phyloP scores from a whole-genome alignment of 1,140 invertebrate species.

The Melanaphis sacchari region DNA sequence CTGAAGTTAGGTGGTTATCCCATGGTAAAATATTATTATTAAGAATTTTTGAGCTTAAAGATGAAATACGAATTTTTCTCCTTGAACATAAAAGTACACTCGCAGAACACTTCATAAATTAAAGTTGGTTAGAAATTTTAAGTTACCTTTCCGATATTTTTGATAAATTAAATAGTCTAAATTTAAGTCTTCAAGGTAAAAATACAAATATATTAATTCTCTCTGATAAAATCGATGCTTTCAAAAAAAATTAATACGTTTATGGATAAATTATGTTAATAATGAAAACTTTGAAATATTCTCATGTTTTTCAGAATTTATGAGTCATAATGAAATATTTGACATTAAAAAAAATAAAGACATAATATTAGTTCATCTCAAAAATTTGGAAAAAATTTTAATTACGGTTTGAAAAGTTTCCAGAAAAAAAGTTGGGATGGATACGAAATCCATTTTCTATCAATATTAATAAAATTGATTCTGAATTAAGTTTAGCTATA shows the following conservation, averaged over 20 bases:
- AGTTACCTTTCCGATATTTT: too few relatives aligned
- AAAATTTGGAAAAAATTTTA: conserved; percentile 35
- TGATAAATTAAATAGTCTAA: too few relatives aligned
- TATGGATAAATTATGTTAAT: neutral
- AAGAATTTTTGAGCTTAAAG: too few relatives aligned
- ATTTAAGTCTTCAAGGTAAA: neutral
- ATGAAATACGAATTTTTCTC: too few relatives aligned
- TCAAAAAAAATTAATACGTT: neutral
- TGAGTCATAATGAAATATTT: neutral
- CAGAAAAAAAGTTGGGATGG: neutral
- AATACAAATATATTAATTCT: neutral
- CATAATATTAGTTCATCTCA: neutral
- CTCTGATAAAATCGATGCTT: neutral
- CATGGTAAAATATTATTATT: too few relatives aligned
- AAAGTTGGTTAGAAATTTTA: too few relatives aligned
- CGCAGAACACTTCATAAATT: too few relatives aligned
- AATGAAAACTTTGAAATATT: conserved; percentile 20
- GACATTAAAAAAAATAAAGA: conserved; percentile 17
- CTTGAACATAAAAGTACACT: too few relatives aligned
- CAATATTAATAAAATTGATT: neutral
- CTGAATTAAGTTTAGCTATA: neutral
- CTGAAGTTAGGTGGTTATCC: too few relatives aligned
- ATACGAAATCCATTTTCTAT: conserved; percentile 1
- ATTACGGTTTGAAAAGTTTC: neutral
- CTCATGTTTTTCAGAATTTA: conserved; percentile 28